A percentile compares a stretch with the other conserved stretches of the same genome.
Conservation (phyloP, 2,888 invertebrate species). For the Nephrotoma appendiculata region DNA sequence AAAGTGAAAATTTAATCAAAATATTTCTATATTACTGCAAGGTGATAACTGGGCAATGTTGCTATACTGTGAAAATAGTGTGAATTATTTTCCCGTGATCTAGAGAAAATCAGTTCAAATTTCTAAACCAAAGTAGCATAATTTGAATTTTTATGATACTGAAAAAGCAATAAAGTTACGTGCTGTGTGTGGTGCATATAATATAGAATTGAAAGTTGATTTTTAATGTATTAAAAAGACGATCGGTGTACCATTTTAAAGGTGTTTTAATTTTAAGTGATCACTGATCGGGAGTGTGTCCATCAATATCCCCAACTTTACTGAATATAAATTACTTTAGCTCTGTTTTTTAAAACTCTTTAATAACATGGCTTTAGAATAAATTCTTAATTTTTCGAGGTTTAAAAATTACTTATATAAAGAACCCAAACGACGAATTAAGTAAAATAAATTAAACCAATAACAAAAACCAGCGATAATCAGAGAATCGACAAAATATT, state of each 20-base stretch:
- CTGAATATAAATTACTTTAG: neutral
- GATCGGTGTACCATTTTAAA: neutral
- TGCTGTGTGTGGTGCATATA: neutral
- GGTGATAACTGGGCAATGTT: neutral
- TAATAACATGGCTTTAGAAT: neutral
- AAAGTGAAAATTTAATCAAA: neutral
- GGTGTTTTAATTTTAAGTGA: neutral
- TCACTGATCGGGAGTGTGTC: neutral
- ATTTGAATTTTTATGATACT: neutral
- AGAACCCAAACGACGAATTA: neutral
- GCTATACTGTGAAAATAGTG: neutral
- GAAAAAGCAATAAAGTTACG: neutral
- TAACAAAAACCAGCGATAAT: neutral
- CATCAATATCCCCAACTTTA: neutral
- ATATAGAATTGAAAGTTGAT: neutral
- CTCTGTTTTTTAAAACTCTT: neutral
- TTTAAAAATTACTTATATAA: neutral
- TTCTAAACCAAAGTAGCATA: neutral
- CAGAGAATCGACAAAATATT: neutral
- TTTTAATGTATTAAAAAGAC: neutral
- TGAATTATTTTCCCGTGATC: neutral
- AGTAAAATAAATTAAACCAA: neutral
- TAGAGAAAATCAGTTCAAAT: neutral
- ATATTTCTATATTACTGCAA: neutral
- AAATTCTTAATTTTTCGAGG: neutral